phyloP scores from a whole-genome alignment of 1,140 invertebrate genomes.

The Drosophila sulfurigaster region DNA sequence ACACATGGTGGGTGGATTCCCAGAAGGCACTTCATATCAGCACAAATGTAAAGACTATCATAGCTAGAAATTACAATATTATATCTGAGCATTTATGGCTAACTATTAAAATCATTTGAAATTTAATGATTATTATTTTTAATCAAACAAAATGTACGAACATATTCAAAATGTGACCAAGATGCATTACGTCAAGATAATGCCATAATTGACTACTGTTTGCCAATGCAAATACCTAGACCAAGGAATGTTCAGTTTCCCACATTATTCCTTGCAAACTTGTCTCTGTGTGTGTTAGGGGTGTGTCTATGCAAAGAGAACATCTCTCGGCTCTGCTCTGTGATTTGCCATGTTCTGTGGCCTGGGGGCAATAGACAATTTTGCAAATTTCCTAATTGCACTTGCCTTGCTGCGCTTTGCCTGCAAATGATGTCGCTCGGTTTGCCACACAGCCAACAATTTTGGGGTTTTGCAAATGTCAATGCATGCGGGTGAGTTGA shows the following conservation, averaged over 20 bases:
- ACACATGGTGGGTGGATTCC: background rate
- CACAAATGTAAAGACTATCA: background rate
- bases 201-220: conserved; percentile 69
- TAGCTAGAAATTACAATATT: background rate
- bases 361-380: conserved; percentile 53
- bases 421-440: conserved; percentile 50
- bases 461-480: conserved; percentile 33
- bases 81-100: background rate
- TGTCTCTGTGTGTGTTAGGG: conserved; percentile 8
- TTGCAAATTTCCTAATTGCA: conserved; percentile 78
- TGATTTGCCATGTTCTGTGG: conserved; percentile 53
- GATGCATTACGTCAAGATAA: conserved; percentile 48
- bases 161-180: conserved; percentile 15
- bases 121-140: conserved; percentile 22
- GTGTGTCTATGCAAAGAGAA: conserved; percentile 23
- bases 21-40: background rate
- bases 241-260: background rate
- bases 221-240: conserved; percentile 50
- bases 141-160: background rate
- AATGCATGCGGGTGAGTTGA: conserved; percentile 16
- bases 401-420: conserved; percentile 50
- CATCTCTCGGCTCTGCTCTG: conserved; percentile 31
- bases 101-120: background rate
- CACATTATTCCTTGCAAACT: background rate
- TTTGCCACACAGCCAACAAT: conserved; percentile 45